Conservation (phyloP, 1,140 invertebrate genomes). For the Semibalanus balanoides region DNA sequence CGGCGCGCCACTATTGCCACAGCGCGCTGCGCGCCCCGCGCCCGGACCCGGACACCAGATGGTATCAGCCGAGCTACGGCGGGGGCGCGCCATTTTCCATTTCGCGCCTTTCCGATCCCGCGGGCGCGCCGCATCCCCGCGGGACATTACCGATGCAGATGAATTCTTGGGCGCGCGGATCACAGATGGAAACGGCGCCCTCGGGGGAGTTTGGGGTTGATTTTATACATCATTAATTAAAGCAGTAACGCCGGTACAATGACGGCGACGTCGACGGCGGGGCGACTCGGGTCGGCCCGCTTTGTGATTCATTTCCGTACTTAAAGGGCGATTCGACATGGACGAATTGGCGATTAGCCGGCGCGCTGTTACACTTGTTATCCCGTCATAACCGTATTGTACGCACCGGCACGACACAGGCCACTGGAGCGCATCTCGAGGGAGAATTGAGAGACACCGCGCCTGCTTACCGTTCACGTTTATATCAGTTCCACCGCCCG, state of each 20-base stretch:
- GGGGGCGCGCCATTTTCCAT: background rate
- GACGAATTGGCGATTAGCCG: background rate
- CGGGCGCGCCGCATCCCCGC: background rate
- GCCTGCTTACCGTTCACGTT: no score
- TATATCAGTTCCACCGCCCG: no score
- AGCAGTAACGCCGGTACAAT: background rate
- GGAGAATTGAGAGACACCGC: background rate
- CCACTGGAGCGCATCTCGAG: background rate
- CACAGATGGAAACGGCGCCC: background rate
- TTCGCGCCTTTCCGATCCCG: background rate
- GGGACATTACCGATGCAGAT: slow-evolving; percentile 5
- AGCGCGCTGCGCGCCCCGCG: no score
- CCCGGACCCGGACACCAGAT: background rate
- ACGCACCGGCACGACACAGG: no score
- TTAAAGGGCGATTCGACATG: background rate
- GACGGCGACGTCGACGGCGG: background rate
- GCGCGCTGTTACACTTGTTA: background rate
- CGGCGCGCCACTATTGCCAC: no score
- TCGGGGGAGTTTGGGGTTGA: background rate
- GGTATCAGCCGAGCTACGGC: background rate
- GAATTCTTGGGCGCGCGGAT: background rate
- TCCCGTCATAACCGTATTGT: background rate
- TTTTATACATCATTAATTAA: slow-evolving; percentile 8
- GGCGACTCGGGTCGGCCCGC: background rate
- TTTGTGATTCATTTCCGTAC: slow-evolving; percentile 2